phyloP scores from a whole-genome alignment of 2,888 invertebrate species.

The Thalpophila matura region DNA sequence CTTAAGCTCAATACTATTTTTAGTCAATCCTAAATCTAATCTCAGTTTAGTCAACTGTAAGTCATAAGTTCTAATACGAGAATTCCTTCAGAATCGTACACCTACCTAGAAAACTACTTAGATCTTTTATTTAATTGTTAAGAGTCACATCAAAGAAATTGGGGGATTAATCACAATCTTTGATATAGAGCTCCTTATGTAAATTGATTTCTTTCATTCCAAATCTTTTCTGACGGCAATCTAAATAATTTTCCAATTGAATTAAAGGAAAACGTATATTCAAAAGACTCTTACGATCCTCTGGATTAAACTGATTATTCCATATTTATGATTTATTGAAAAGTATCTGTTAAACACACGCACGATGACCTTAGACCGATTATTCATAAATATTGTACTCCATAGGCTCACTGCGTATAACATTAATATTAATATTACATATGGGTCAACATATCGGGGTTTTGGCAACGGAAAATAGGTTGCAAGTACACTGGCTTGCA shows the following conservation, averaged over 20 bases:
- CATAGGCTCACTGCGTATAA: conserved; percentile 16
- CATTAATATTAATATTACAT: conserved; percentile 51
- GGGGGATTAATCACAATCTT: conserved; percentile 10
- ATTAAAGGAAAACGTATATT: background rate
- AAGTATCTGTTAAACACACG: background rate
- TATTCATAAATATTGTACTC: conserved; percentile 28
- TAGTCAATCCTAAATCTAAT: too few species aligned
- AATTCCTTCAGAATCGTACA: too few species aligned
- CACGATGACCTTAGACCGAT: conserved; percentile 10
- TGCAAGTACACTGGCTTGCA: conserved; percentile 67
- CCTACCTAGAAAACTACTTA: too few species aligned
- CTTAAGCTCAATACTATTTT: too few species aligned
- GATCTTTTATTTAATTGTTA: conserved; percentile 6
- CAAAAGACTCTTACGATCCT: background rate
- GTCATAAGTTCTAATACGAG: too few species aligned
- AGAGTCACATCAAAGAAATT: conserved; percentile 5
- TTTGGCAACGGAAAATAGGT: conserved; percentile 76
- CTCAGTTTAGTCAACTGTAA: too few species aligned
- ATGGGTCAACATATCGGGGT: conserved; percentile 50
- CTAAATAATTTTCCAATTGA: background rate
- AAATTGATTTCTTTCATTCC: conserved; percentile 14
- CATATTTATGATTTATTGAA: background rate
- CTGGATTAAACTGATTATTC: background rate
- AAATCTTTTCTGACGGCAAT: conserved; percentile 1
- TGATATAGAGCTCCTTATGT: conserved; percentile 8